Evolutionary conservation across 2,113 vertebrate genomes (phyloP).

Genomic region (Caranx ignobilis): DNA sequence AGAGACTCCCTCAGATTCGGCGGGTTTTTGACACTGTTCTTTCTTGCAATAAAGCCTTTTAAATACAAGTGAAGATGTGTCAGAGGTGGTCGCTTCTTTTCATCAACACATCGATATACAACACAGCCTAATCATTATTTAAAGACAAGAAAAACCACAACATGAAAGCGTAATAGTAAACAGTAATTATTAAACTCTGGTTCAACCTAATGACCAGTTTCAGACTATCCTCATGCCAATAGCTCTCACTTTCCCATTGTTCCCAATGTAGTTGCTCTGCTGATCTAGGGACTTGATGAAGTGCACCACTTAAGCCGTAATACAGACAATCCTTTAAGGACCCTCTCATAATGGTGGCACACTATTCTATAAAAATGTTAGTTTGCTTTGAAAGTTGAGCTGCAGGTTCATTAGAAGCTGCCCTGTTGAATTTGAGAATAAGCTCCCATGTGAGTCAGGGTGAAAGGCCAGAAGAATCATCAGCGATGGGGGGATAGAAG

Average conservation of each 20-base stretch:
- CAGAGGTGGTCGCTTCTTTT: too few species aligned
- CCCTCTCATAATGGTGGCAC: slow-evolving; percentile 63
- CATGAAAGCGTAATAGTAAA: neutral
- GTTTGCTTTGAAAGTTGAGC: slow-evolving; percentile 75
- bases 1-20: too few species aligned
- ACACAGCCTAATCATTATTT: neutral
- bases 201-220: neutral
- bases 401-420: slow-evolving; percentile 73
- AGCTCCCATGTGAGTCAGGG: slow-evolving; percentile 60
- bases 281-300: slow-evolving; percentile 60
- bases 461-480: slow-evolving; percentile 35
- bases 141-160: neutral
- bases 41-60: too few species aligned
- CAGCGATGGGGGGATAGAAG: slow-evolving; percentile 1
- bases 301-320: slow-evolving; percentile 61
- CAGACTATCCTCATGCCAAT: slow-evolving; percentile 4
- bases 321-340: slow-evolving; percentile 68
- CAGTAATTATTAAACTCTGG: neutral
- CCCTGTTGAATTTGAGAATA: slow-evolving; percentile 72
- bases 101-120: too few species aligned
- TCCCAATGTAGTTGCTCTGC: slow-evolving; percentile 23
- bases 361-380: slow-evolving; percentile 73
- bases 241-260: slow-evolving; percentile 26
- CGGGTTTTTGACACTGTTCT: too few species aligned
- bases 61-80: too few species aligned